These are phyloP conservation scores for Drosophila rhopaloa DNA, from an alignment of 1,140 invertebrate genomes.

Conservation along the genomic window DNA sequence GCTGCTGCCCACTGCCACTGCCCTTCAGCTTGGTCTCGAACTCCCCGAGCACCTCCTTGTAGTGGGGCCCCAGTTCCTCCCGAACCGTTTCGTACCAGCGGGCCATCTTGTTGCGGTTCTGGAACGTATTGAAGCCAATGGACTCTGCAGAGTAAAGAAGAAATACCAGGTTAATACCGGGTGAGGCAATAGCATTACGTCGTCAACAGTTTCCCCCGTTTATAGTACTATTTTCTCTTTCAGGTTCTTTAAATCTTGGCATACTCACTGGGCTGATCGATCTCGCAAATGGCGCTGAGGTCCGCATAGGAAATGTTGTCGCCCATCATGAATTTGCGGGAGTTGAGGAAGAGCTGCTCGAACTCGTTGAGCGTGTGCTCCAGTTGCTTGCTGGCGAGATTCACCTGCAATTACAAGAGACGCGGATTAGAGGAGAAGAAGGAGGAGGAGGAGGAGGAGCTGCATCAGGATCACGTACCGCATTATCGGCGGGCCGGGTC, in stretches of 20 bases:
- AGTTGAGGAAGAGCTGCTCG: conserved; percentile 87
- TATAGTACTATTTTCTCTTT: no score
- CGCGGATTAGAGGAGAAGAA: neutral
- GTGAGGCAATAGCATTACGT: neutral
- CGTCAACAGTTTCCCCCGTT: no score
- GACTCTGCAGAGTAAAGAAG: conserved; percentile 83
- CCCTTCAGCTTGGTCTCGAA: conserved; percentile 72
- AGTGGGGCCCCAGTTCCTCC: conserved; percentile 85
- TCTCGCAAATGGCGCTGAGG: conserved; percentile 91
- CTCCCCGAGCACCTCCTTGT: conserved; percentile 65
- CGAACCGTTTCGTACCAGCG: conserved; percentile 88
- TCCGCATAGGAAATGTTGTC: conserved; percentile 91
- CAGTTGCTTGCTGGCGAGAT: conserved; percentile 86
- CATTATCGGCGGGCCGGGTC: conserved; percentile 74
- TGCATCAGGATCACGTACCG: conserved; percentile 35
- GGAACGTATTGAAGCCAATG: conserved; percentile 87
- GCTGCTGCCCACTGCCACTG: conserved; percentile 47
- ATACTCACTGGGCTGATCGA: conserved; percentile 90
- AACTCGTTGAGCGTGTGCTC: conserved; percentile 86
- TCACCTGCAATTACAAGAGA: conserved; percentile 44
- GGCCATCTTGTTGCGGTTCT: conserved; percentile 86
- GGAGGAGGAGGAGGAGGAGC: no score
- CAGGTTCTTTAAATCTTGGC: no score
- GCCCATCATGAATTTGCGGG: conserved; percentile 89
- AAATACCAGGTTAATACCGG: neutral